Evolutionary conservation across 2,888 invertebrate genomes (phyloP), one percentile per base, ranked within the genome.

Genomic region (Spicauda simplicius): DNA sequence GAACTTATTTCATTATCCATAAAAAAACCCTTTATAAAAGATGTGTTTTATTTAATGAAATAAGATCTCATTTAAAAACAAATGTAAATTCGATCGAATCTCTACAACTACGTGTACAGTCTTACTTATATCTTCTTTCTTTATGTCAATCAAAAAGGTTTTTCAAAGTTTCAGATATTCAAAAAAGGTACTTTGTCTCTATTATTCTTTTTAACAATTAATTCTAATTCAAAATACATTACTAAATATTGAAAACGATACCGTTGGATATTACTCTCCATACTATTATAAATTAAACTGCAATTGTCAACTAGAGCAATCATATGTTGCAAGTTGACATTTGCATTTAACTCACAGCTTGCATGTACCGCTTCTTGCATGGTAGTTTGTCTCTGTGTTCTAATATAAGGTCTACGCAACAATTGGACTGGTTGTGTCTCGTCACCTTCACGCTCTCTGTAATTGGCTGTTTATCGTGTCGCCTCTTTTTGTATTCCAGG

Each of bases 101-200:
- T 74, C 61, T 67, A 70, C 59, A 77, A 78, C 71, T 80, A 76
- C 79, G 75, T 87, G 84, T 88, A 84, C 78, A 83, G 82, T 82
- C 71, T 76, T 76, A 71, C 71, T 71, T 71, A 71, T 72, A 71
- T 73, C 73, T 74, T 75, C 71, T 76, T 76, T 72, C 74, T 76
- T 79, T 80, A 77, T 75, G 74, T 80, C 76, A 75, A 83, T 81
- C 81, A 84, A 81, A 83, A 84, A 84, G 82, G 80, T 82, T 81
- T 69, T 89, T 88, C 81, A 84, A 85, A 87, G 80, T 90, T 90
- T 89, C 88, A 88, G 88, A 88, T 88, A 83, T 85, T 76, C 77
- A 75, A 79, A 78, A 48, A 83, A 91, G 90, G 90, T 93, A 90
- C 83, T 82, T 86, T 82, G 78, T 81, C 82, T 85, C 83, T 80